Percentiles rank a stretch among this genome's conserved stretches.
These are phyloP conservation scores for Mustela nigripes DNA, from an alignment of 2,113 vertebrate genomes.

Conservation along the genomic window DNA sequence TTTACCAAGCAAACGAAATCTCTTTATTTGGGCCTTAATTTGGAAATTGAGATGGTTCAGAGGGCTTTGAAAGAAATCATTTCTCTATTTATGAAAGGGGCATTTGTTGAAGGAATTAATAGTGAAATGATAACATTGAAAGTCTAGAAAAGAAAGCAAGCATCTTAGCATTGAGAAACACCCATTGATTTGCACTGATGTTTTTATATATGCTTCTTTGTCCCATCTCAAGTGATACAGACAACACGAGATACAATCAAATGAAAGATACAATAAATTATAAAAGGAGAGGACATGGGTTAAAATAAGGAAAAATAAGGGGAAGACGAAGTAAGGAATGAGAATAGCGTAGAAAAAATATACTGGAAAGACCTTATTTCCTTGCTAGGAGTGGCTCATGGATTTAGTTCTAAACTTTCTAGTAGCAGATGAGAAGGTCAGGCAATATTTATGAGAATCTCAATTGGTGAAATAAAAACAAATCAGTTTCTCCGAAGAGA, in stretches of 20 bases:
- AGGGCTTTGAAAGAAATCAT: background rate
- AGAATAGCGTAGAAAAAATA: background rate
- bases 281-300: background rate
- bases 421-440: slow-evolving; percentile 37
- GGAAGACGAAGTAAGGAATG: background rate
- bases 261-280: background rate
- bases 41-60: slow-evolving; percentile 52
- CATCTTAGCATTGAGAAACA: background rate
- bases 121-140: slow-evolving; percentile 29
- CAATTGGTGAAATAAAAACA: slow-evolving; percentile 56
- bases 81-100: slow-evolving; percentile 24
- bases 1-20: background rate
- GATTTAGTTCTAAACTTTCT: slow-evolving; percentile 7
- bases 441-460: slow-evolving; percentile 26
- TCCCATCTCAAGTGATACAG: background rate
- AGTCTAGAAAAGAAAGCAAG: background rate
- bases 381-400: background rate
- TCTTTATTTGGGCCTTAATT: slow-evolving; percentile 36
- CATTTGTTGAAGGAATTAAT: slow-evolving; percentile 51
- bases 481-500: slow-evolving; percentile 62
- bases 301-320: slow-evolving; percentile 12
- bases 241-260: background rate
- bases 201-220: background rate
- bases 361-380: background rate
- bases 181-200: background rate